Evolutionary conservation across 2,888 invertebrate genomes (phyloP).

Genomic region (Anodontia alba): DNA sequence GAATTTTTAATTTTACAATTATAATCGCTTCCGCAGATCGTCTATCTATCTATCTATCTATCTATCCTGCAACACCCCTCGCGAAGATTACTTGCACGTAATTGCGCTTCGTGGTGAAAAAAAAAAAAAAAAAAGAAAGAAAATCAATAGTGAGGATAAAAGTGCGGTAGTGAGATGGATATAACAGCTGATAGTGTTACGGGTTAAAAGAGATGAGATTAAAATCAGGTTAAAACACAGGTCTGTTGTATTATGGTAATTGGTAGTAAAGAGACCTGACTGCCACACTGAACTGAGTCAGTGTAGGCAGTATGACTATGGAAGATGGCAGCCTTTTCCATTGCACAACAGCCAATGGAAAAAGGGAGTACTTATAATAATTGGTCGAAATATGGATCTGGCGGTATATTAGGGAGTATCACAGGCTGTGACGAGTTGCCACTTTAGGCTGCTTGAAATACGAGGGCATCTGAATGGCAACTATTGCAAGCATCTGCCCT

Average conservation of each 20-base stretch:
- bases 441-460: background rate
- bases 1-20: too few relatives aligned
- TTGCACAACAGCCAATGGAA: background rate
- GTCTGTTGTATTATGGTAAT: background rate
- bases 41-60: too few relatives aligned
- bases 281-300: background rate
- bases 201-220: background rate
- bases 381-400: too few relatives aligned
- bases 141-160: too few relatives aligned
- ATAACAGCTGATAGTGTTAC: too few relatives aligned
- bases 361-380: too few relatives aligned
- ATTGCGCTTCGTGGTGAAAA: too few relatives aligned
- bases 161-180: too few relatives aligned
- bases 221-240: background rate
- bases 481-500: background rate
- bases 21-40: too few relatives aligned
- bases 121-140: too few relatives aligned
- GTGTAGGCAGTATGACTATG: background rate
- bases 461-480: background rate
- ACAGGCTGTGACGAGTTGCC: background rate
- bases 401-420: background rate
- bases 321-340: background rate
- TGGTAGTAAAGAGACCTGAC: background rate
- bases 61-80: too few relatives aligned
- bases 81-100: too few relatives aligned